phyloP scores from a whole-genome alignment of 2,888 invertebrate genomes.

The Caradrina clavipalpis region DNA sequence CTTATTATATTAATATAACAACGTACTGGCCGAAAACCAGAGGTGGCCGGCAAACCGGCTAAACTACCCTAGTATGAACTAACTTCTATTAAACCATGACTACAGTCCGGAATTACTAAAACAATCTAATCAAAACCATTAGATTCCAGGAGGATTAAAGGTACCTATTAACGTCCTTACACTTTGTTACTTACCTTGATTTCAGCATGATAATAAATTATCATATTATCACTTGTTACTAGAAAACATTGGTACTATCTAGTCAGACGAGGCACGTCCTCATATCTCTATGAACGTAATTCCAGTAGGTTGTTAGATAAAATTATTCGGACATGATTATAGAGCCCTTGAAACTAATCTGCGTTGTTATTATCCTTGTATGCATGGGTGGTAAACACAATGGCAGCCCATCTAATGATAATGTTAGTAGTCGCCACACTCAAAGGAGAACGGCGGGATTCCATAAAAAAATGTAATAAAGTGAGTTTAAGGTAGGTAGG shows the following conservation, averaged over 20 bases:
- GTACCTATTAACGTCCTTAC: constrained; percentile 13
- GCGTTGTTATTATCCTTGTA: neutral
- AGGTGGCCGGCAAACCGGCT: no score
- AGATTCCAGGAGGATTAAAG: neutral
- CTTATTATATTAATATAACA: no score
- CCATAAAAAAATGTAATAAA: no score
- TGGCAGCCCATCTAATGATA: no score
- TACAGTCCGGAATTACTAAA: neutral
- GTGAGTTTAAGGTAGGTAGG: no score
- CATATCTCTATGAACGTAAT: neutral
- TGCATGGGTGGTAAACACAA: no score
- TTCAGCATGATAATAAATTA: neutral
- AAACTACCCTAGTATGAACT: no score
- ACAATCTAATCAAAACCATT: constrained; percentile 14
- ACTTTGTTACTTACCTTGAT: constrained; percentile 32
- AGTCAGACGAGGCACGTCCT: neutral
- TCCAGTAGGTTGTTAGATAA: constrained; percentile 1
- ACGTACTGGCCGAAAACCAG: no score
- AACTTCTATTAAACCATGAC: neutral
- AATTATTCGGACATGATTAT: neutral
- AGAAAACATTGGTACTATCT: constrained; percentile 7
- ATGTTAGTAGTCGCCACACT: no score
- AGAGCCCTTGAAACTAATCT: neutral
- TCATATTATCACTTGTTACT: constrained; percentile 13
- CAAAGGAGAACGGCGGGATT: no score